Base-by-base conservation (phyloP, 2,888 invertebrate genomes). In the Periphyllus acericola region DNA sequence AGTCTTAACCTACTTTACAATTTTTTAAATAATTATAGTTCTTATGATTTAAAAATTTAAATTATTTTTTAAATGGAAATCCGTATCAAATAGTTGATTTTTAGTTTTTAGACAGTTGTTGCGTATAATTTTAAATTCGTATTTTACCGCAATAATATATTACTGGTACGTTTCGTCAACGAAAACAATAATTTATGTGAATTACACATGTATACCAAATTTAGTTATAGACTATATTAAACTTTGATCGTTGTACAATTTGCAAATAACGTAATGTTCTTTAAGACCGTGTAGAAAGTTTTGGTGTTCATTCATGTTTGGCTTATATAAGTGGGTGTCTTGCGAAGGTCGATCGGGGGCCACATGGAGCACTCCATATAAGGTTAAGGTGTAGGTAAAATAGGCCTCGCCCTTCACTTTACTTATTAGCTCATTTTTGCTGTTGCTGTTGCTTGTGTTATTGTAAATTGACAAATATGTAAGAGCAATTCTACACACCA, bases 401-500 rank as follows among this genome's bases (percentile, higher is more conserved):
- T 87, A 87, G 87, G 87, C 87, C 87, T 87, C 87, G 87, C 87
- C 87, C 87, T 87, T 87, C 87, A 87, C 87, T 87, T 87, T 71
- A 81, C 74, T 87, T 87, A 87, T 87, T 87, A 81, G 87, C 80
- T 87, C 81, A 87, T 87, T 87, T 81, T 74, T n/a, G 74, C 66
- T 68, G 46, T 83, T n/a, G 71, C 52, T n/a, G 55, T 14, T 68
- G 36, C 8, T 34, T 8, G 52, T 34, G 52, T 46, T 78, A 75
- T 78, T 85, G 78, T 78, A 68, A 52, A 85, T 78, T 46, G 66
- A 68, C 32, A 76, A 78, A 78, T 60, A 76, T 76, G 9, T 34
- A 29, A 55, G 60, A 21, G 75, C 75, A 74, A 29, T 40, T 29
- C 25, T 75, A 34, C 36, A 72, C 36, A 81, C n/a, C 80, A 46